Conservation (phyloP, 1,140 invertebrate genomes). For the Mya arenaria region DNA sequence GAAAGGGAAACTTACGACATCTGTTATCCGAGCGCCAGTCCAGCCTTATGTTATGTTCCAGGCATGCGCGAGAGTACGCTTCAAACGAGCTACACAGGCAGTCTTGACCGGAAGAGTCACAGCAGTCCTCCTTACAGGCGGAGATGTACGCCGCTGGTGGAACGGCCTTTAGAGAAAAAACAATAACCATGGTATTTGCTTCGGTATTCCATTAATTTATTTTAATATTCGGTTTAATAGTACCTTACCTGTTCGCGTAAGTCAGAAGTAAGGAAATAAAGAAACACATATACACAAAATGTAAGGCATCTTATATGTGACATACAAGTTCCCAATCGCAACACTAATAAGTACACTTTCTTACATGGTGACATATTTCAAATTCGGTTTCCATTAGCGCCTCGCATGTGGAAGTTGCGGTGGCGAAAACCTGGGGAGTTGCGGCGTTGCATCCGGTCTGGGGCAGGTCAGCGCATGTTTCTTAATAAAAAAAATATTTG, state of each 20-base stretch:
- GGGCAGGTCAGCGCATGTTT: conserved; percentile 62
- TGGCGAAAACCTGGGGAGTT: conserved; percentile 6
- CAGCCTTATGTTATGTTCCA: conserved; percentile 84
- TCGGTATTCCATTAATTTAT: too few relatives aligned
- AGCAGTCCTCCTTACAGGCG: conserved; percentile 90
- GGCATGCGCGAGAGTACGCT: conserved; percentile 90
- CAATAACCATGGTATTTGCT: too few relatives aligned
- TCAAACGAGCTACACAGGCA: conserved; percentile 90
- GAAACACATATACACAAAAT: too few relatives aligned
- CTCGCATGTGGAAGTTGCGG: conserved; percentile 56
- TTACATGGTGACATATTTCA: conserved; percentile 67
- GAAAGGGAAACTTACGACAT: conserved; percentile 94
- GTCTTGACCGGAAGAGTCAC: conserved; percentile 72
- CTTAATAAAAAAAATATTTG: too few relatives aligned
- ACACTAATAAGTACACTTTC: too few relatives aligned
- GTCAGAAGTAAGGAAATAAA: too few relatives aligned
- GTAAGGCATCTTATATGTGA: too few relatives aligned
- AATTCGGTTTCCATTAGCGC: conserved; percentile 61
- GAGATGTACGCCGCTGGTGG: conserved; percentile 80
- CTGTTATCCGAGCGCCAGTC: conserved; percentile 88
- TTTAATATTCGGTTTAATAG: too few relatives aligned
- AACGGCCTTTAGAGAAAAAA: too few relatives aligned
- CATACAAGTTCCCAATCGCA: too few relatives aligned
- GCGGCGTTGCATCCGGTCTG: conserved; percentile 61
- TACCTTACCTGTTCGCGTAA: too few relatives aligned